Percentiles rank a stretch among this genome's conserved stretches.
Evolutionary conservation across 2,797 vertebrate species (phyloP).

Genomic region (Syndactyla subalaris): DNA sequence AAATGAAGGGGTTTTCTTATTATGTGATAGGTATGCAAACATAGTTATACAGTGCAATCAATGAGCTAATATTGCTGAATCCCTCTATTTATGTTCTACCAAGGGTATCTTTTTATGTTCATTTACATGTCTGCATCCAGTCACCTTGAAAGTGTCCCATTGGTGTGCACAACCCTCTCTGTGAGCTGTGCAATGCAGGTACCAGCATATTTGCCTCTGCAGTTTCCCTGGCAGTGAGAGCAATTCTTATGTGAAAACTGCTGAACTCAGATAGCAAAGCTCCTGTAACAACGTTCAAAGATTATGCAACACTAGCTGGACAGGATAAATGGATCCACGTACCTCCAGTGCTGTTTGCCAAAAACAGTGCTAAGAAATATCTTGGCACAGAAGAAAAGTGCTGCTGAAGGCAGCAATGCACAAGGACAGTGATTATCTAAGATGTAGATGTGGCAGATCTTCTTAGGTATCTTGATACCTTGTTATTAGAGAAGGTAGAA

Average conservation of each 20-base stretch:
- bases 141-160: background rate
- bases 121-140: background rate
- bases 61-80: background rate
- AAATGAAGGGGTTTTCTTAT: background rate
- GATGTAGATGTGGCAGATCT: background rate
- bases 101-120: background rate
- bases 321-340: background rate
- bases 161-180: background rate
- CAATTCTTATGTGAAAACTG: background rate
- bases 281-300: background rate
- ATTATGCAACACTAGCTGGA: background rate
- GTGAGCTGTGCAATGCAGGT: background rate
- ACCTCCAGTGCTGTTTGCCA: background rate
- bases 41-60: background rate
- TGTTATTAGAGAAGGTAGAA: background rate
- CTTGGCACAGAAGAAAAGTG: background rate
- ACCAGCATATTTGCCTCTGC: background rate
- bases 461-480: too few relatives aligned
- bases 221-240: constrained; percentile 7
- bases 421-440: background rate
- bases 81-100: background rate
- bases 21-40: background rate
- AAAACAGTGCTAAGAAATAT: background rate
- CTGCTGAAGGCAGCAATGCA: background rate
- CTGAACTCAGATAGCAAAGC: background rate